These are phyloP conservation scores for Teleogryllus oceanicus DNA, from an alignment of 2,888 invertebrate species.

Conservation along the genomic window DNA sequence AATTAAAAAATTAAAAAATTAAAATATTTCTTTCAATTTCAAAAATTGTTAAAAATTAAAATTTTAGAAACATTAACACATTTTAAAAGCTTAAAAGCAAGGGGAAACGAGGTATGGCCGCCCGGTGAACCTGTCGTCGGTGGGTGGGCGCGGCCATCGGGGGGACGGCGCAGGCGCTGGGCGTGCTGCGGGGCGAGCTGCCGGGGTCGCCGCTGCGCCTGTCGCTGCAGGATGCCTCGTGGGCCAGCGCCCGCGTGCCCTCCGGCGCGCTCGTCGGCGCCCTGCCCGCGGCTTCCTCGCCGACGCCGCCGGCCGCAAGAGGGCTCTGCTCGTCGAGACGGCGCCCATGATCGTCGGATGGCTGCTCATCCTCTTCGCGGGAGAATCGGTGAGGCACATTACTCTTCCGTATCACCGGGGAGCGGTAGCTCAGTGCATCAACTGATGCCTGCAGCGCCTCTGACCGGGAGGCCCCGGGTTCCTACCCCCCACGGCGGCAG, in stretches of 20 bases:
- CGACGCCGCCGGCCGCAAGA: neutral
- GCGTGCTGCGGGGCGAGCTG: conserved; percentile 4
- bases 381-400: neutral
- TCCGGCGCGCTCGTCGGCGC: conserved; percentile 24
- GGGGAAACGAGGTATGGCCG: neutral
- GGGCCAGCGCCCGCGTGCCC: conserved; percentile 19
- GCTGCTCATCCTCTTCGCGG: conserved; percentile 11
- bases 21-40: too few species aligned
- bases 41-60: too few species aligned
- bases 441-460: too few species aligned
- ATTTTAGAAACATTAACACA: too few species aligned
- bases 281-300: conserved; percentile 12
- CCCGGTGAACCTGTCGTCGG: conserved; percentile 19
- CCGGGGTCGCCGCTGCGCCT: neutral
- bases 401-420: too few species aligned
- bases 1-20: too few species aligned
- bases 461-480: too few species aligned
- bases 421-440: too few species aligned
- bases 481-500: too few species aligned
- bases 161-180: conserved; percentile 22
- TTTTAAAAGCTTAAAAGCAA: too few species aligned
- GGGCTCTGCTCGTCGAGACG: neutral
- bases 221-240: conserved; percentile 12
- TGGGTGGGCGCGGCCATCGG: conserved; percentile 23
- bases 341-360: conserved; percentile 23